Base-by-base conservation (phyloP, 1,140 invertebrate genomes). In the Heliconius melpomene region DNA sequence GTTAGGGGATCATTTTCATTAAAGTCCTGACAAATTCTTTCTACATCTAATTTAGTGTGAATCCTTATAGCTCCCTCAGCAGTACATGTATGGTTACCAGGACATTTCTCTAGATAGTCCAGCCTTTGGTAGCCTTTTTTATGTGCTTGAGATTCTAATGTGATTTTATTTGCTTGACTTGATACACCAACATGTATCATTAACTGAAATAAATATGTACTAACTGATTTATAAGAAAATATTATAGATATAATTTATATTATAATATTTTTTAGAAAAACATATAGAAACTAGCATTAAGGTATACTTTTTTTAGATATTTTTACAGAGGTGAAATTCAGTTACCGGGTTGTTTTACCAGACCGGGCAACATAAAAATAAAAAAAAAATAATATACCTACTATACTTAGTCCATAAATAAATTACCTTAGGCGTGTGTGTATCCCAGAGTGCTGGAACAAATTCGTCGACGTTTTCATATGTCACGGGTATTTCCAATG, bases 111-210 rank as follows among this genome's bases (percentile, higher is more conserved):
- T 57, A 90, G 89, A 91, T 94, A 92, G 93, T 97, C 93, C 26
- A 72, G 52, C 77, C 85, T 91, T 6, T 88, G 79, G 84, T 97
- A 97, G 11, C 96, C 96, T 81, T 89, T 94, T 54, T 89, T 94
- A 80, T 95, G 91, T 8, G 96, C 96, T 77, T 89, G 91, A 23
- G 84, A 92, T 92, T 97, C 96, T 76, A 97, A 88, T 3, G 94
- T 96, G 16, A 97, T 87, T 79, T 91, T 91, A 29, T 94, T 85
- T 1, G 96, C 95, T 52, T 88, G 72, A 32, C 82, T 72, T 2
- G 96, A 96, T n/a, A 97, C 96, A 29, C 96, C 96, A 20, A 96
- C 95, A 86, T 97, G 96, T 60, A 97, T 92, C 82, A 96, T 95
- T 60, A 97, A 90, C 96, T 97, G 85, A 75, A 91, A 92, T 38